phyloP scores from a whole-genome alignment of 2,888 invertebrate genomes.

The Pammene aurita region DNA sequence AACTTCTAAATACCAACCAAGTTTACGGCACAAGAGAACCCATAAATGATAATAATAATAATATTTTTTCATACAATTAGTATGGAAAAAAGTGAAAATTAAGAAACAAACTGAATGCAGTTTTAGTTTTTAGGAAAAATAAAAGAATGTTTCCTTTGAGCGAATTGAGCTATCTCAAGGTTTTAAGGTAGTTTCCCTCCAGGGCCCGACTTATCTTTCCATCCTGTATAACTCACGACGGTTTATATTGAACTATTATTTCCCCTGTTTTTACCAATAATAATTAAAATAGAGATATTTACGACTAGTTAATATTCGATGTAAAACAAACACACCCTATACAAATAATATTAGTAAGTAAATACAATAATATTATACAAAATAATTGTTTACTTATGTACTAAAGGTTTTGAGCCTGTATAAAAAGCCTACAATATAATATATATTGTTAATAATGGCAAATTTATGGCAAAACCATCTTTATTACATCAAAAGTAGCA shows the following conservation, averaged over 20 bases:
- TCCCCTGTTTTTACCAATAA: conserved; percentile 35
- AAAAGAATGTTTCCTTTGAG: too few species aligned
- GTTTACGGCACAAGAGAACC: too few species aligned
- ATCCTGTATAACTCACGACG: too few species aligned
- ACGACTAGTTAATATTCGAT: conserved; percentile 41
- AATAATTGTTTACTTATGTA: conserved; percentile 16
- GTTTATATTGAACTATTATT: conserved; percentile 11
- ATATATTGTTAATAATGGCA: conserved; percentile 26
- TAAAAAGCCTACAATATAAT: conserved; percentile 16
- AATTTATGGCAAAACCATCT: conserved; percentile 29
- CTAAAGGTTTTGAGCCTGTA: conserved; percentile 25
- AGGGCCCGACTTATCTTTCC: too few species aligned
- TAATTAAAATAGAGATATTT: conserved; percentile 29
- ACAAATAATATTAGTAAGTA: conserved; percentile 18
- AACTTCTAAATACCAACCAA: too few species aligned
- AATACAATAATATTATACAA: conserved; percentile 18
- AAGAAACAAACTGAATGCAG: too few species aligned
- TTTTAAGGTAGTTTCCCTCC: too few species aligned
- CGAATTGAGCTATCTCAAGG: too few species aligned
- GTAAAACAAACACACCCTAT: conserved; percentile 30
- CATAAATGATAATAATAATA: too few species aligned
- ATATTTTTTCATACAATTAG: too few species aligned
- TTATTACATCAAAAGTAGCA: background rate
- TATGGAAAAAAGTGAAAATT: too few species aligned
- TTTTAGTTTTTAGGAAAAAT: too few species aligned